These are phyloP conservation scores for Mallateleia sp. DNA, from an alignment of 2,888 invertebrate species.

Conservation along the genomic window DNA sequence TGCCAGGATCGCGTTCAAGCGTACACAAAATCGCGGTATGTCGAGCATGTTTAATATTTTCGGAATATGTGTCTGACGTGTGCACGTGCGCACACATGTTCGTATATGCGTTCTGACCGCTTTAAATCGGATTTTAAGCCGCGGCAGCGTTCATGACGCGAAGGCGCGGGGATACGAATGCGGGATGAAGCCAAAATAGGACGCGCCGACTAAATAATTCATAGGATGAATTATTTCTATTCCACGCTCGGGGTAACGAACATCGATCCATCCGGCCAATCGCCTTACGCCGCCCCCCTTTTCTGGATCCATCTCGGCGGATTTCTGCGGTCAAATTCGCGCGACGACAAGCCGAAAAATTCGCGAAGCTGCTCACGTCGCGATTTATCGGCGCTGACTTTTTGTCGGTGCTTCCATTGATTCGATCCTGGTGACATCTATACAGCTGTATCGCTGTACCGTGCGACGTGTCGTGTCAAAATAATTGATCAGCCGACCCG, in stretches of 20 bases:
- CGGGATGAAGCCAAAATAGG: slow-evolving; percentile 64
- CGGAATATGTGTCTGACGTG: neutral
- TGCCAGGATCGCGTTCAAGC: neutral
- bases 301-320: neutral
- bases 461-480: slow-evolving; percentile 34
- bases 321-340: neutral
- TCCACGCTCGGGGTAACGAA: slow-evolving; percentile 81
- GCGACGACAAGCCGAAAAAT: slow-evolving; percentile 26
- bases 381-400: slow-evolving; percentile 52
- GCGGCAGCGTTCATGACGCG: slow-evolving; percentile 53
- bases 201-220: slow-evolving; percentile 86
- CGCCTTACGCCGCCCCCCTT: slow-evolving; percentile 78
- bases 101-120: slow-evolving; percentile 33
- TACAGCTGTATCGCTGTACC: slow-evolving; percentile 36
- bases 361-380: slow-evolving; percentile 55
- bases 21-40: slow-evolving; percentile 33
- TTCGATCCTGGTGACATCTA: slow-evolving; percentile 44
- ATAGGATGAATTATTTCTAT: slow-evolving; percentile 87
- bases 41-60: slow-evolving; percentile 40
- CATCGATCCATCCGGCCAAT: slow-evolving; percentile 83
- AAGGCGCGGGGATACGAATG: slow-evolving; percentile 14
- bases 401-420: slow-evolving; percentile 40
- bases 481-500: slow-evolving; percentile 52
- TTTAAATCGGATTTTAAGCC: slow-evolving; percentile 85
- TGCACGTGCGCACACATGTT: neutral